Conservation (phyloP, 2,113 vertebrate species). For the Zeus faber region DNA sequence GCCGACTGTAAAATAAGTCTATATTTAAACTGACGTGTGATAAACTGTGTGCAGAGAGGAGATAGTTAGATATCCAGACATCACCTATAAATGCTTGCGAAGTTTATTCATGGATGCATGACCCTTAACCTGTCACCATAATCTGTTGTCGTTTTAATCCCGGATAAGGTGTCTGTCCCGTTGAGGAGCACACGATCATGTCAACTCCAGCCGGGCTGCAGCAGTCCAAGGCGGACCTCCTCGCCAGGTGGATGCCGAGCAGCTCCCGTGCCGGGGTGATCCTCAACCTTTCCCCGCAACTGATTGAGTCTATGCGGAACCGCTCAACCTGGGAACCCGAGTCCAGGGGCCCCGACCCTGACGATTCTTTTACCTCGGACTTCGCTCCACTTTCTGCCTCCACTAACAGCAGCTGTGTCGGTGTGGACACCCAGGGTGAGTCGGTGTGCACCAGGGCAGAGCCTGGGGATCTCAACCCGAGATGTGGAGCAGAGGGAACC, state of each 20-base stretch:
- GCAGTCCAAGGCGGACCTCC: slow-evolving; percentile 71
- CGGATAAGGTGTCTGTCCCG: slow-evolving; percentile 38
- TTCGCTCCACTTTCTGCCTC: slow-evolving; percentile 68
- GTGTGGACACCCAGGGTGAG: slow-evolving; percentile 22
- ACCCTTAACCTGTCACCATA: slow-evolving; percentile 43
- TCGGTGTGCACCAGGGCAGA: slow-evolving; percentile 38
- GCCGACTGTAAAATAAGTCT: too few species aligned
- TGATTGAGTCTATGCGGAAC: slow-evolving; percentile 57
- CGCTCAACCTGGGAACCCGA: slow-evolving; percentile 16
- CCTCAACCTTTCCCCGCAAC: slow-evolving; percentile 66
- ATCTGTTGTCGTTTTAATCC: slow-evolving; percentile 43
- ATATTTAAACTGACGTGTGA: too few species aligned
- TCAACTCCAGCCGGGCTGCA: slow-evolving; percentile 75
- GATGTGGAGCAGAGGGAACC: slow-evolving; percentile 20
- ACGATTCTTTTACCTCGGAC: slow-evolving; percentile 64
- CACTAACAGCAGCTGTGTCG: slow-evolving; percentile 72
- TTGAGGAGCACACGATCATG: slow-evolving; percentile 63
- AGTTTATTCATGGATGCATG: slow-evolving; percentile 29
- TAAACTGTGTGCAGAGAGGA: too few species aligned
- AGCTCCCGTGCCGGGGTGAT: slow-evolving; percentile 84
- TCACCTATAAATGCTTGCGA: neutral
- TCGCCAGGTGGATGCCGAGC: slow-evolving; percentile 77
- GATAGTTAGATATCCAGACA: too few species aligned
- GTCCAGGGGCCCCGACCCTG: slow-evolving; percentile 44
- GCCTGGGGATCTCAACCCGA: slow-evolving; percentile 14